Conservation (phyloP, 64 coral and sea anemone genomes). For the Stichodactyla mertensii region DNA sequence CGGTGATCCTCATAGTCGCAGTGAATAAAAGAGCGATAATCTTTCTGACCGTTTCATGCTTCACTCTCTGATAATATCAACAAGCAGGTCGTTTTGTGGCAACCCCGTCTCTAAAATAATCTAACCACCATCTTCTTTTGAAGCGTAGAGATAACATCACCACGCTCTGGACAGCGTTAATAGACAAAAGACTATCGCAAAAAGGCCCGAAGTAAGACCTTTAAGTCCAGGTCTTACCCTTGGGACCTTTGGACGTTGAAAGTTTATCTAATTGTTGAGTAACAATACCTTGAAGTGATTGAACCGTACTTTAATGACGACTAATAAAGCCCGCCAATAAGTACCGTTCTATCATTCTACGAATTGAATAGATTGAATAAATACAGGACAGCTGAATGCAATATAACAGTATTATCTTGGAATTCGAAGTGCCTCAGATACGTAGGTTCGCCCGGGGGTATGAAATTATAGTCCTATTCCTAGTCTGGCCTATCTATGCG, state of each 20-base stretch:
- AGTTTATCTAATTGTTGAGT: neutral
- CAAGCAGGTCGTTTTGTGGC: neutral
- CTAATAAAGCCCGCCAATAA: neutral
- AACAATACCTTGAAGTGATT: neutral
- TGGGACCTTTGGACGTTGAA: neutral
- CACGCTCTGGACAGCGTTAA: constrained; percentile 5
- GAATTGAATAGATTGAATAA: neutral
- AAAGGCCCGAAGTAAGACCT: neutral
- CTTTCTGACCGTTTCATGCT: no score
- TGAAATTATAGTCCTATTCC: neutral
- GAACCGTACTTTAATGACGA: neutral
- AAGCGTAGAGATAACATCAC: neutral
- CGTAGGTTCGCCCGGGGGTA: neutral
- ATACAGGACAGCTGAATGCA: neutral
- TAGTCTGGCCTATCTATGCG: no score
- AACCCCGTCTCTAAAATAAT: neutral
- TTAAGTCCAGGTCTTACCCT: neutral
- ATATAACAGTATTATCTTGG: neutral
- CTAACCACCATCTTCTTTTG: neutral
- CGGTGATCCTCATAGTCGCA: no score
- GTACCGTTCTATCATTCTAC: neutral
- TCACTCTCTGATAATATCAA: neutral
- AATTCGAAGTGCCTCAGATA: neutral
- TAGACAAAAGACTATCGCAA: neutral
- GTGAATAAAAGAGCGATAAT: no score